Base-by-base conservation (phyloP, 1,140 invertebrate genomes). In the Anagrus nilaparvatae region DNA sequence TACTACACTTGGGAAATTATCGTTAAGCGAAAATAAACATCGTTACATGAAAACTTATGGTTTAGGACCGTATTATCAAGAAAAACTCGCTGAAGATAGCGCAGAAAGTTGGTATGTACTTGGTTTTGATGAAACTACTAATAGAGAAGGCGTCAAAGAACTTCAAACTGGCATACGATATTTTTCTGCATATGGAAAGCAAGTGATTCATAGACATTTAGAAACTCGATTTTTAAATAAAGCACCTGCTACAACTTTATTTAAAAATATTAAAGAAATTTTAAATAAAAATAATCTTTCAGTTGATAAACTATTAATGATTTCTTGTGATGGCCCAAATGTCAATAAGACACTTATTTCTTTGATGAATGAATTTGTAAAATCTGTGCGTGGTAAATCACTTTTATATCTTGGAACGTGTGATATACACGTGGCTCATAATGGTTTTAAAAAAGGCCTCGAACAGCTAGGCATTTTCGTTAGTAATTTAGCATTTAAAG, bases 271-370 rank as follows among this genome's bases (percentile, higher is more conserved):
- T n/a, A 32, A 7, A 13, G 16, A 9, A 16, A 16, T 16, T 6
- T n/a, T 32, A 32, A 13, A 32, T 2, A 24, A 19, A 14, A 21
- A 18, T 27, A 10, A n/a, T 39, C 13, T 39, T n/a, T 25, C 37
- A 8, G 6, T 39, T 14, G 6, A 24, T 23, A 24, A 25, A 28
- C 16, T 39, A 6, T 18, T 39, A 8, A 48, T 38, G 39, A 28
- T 56, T 16, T 48, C 43, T 9, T 36, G 28, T 38, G 53, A 55
- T 53, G 49, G 52, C n/a, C 52, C 49, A 14, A 54, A 55, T 44
- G 48, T 56, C 0, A 56, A 54, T 29, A 55, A 57, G 25, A 49
- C 41, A 18, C 40, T 55, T 13, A 47, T 45, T 43, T 31, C 24
- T 5, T 24, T 48, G n/a, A 14, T 56, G 13, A 50, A 54, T 52